Evolutionary conservation across 2,797 vertebrate species (phyloP).

Genomic region (Cichlasoma orientale): DNA sequence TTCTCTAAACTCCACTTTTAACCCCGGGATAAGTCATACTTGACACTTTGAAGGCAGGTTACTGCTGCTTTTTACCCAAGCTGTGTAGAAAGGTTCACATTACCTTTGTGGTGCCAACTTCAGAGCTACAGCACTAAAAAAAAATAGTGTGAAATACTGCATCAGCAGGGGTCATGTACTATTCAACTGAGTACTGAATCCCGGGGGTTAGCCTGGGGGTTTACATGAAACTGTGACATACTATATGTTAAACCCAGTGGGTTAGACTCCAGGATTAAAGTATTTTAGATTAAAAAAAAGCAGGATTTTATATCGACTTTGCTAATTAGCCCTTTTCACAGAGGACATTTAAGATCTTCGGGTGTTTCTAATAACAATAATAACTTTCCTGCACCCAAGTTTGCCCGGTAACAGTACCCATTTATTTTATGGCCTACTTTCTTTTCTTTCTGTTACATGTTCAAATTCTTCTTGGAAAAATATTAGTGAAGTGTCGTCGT

Average conservation of each 20-base stretch:
- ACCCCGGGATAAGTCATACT: not conserved
- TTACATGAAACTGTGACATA: not conserved
- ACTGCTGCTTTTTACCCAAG: not conserved
- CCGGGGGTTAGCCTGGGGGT: not conserved
- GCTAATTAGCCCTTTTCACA: not conserved
- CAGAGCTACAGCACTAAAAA: not conserved
- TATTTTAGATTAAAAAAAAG: not conserved
- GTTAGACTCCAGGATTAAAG: not conserved
- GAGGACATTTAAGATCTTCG: not conserved
- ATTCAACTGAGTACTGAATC: not conserved
- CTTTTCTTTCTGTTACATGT: not conserved
- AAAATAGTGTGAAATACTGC: not conserved
- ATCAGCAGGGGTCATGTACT: not conserved
- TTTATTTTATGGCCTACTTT: not conserved
- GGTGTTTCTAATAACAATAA: not conserved
- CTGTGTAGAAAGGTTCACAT: constrained; percentile 15
- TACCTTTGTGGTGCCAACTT: not conserved
- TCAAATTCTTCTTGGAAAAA: not conserved
- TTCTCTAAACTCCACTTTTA: constrained; percentile 18
- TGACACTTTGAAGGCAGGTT: not conserved
- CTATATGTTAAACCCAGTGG: not conserved
- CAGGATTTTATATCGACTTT: not conserved
- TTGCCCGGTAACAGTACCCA: not conserved
- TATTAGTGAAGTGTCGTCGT: not conserved
- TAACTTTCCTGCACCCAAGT: not conserved